Evolutionary conservation across 1,140 invertebrate species (phyloP), one percentile per base, ranked within the genome.

Genomic region (Hestina assimilis): DNA sequence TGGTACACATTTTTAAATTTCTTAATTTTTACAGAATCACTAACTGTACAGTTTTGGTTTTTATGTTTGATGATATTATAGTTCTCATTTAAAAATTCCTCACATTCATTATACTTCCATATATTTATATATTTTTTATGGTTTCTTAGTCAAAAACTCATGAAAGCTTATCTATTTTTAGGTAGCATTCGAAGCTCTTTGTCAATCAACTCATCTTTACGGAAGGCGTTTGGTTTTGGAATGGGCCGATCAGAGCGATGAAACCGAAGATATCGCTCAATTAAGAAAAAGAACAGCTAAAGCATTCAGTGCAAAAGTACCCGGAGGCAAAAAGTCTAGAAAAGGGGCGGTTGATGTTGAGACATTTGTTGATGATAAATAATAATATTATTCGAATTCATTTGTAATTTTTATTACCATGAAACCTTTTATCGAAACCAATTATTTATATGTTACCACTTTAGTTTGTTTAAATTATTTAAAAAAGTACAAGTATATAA

Each of bases 161-260:
- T n/a, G n/a, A 1, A 38, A 38, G 14, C 31, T 17, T 40, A 29
- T 55, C 7, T 56, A 41, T 26, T 91, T 90, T 33, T 78, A 97
- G 95, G 92, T 92, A 79, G 98, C 98, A 0, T 98, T 99, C 89
- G 94, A 98, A 62, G 93, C 97, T 0, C 75, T 99, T 0, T 94
- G 94, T 67, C 96, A 97, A 81, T 99, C 97, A 71, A 99, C 98
- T 59, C 98, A 99, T 92, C 94, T 99, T 82, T 99, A 98, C 81
- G 98, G 98, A 2, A 91, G 98, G 66, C 91, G 98, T 29, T 89
- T 99, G 60, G 97, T 99, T 0, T 88, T 99, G 12, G 98, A 99
- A 91, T 99, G 98, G 98, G 98, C 98, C 0, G 91, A 94, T 28
- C 90, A 92, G n/a, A 93, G 93, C 24, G 90, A 95, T 29, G 95